These are phyloP conservation scores for Tetrao urogallus DNA, from an alignment of 2,113 vertebrate genomes.

Conservation along the genomic window DNA sequence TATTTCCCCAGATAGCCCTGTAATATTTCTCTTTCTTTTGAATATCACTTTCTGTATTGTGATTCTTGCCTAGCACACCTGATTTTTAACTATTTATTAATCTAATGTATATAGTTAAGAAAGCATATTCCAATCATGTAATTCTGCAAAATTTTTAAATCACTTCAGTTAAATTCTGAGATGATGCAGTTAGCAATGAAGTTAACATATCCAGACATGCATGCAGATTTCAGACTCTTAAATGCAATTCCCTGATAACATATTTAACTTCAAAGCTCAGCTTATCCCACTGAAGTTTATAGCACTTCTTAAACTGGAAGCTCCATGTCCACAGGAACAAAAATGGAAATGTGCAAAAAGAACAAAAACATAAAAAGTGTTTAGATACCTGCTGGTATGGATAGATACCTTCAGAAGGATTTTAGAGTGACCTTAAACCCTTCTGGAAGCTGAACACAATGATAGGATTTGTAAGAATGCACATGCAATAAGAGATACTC, in stretches of 20 bases:
- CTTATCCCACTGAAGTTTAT: background rate
- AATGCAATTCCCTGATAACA: background rate
- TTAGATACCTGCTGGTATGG: background rate
- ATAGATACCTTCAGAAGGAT: background rate
- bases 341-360: background rate
- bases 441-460: background rate
- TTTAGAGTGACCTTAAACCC: background rate
- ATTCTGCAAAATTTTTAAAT: background rate
- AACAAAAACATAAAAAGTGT: background rate
- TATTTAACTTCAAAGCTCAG: background rate
- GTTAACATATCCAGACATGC: background rate
- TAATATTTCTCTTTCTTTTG: background rate
- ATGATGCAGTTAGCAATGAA: background rate
- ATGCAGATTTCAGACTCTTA: background rate
- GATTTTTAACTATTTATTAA: background rate
- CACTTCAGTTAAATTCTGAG: background rate
- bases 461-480: background rate
- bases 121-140: background rate
- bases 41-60: background rate
- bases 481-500: background rate
- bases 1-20: background rate
- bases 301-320: background rate
- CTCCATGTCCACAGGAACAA: background rate
- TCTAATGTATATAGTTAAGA: background rate
- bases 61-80: background rate